Evolutionary conservation across 1,140 invertebrate genomes (phyloP), one percentile per base, ranked within the genome.

Genomic region (Lordiphosa clarofinis): DNA sequence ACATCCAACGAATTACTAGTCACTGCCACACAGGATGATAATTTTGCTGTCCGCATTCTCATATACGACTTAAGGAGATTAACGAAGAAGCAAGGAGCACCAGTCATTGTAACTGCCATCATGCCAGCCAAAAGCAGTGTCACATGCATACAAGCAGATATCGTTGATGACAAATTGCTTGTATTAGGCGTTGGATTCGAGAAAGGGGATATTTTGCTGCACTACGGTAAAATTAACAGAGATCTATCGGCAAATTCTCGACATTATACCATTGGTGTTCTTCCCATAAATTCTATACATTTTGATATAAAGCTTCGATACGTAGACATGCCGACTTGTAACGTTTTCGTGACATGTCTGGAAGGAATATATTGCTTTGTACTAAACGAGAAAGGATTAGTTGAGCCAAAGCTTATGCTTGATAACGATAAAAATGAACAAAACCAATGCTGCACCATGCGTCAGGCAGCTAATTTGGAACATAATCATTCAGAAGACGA

Each of bases 1-100:
- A 73, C 78, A 6, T 57, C 54, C 6, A 73, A 64, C 37, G 64
- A 65, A 33, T 19, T 59, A 4, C 63, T 82, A 8, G 48, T 49
- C 39, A 58, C 58, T 40, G 37, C 48, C 4, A 38, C 62, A 3
- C 64, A 76, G 36, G 49, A 66, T 4, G 28, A 10, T 0, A 57
- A 40, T 2, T 52, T 19, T 33, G 21, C 35, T 3, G 11, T 73
- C 15, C 11, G 56, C 15, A 60, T 84, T 15, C 31, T 61, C 21
- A 19, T 82, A 38, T 82, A 70, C 35, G 73, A 82, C 13, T 7
- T 82, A 10, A 61, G 39, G 21, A 76, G 24, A 37, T 48, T 73
- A 9, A 46, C 39, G 0, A 73, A 42, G 43, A 78, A 57, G 21
- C 60, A 82, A 9, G 60, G 38, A 28, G 37, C 54, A 8, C 24